Conservation (phyloP, 2,113 vertebrate species). For the Eulemur rufifrons region DNA sequence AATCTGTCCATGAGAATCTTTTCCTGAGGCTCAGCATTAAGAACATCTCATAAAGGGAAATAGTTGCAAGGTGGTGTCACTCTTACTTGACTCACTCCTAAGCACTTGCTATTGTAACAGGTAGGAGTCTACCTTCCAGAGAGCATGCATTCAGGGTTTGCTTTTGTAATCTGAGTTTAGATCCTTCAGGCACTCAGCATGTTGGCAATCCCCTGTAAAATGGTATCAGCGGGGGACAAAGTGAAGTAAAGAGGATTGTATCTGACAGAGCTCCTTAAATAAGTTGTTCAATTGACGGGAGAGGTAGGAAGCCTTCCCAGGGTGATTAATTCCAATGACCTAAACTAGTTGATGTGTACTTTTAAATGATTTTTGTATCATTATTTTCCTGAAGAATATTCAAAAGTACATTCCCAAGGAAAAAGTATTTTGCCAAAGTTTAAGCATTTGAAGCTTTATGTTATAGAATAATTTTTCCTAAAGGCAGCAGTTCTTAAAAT, state of each 20-base stretch:
- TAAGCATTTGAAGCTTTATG: not conserved
- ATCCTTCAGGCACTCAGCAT: constrained; percentile 64
- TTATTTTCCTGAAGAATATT: constrained; percentile 44
- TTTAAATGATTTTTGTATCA: constrained; percentile 50
- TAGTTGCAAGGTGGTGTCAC: constrained; percentile 44
- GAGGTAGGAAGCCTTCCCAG: constrained; percentile 57
- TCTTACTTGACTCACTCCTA: constrained; percentile 50
- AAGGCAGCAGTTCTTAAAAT: not conserved
- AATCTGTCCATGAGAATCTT: constrained; percentile 65
- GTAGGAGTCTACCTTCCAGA: constrained; percentile 40
- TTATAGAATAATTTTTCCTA: not conserved
- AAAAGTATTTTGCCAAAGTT: constrained; percentile 27
- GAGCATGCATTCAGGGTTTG: not conserved
- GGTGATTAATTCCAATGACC: constrained; percentile 60
- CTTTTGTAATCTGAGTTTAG: constrained; percentile 71
- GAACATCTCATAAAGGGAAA: constrained; percentile 56
- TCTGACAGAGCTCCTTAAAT: constrained; percentile 67
- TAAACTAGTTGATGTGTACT: constrained; percentile 44
- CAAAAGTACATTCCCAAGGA: not conserved
- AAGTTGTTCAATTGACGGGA: constrained; percentile 73
- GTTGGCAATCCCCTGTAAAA: constrained; percentile 71
- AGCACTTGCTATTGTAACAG: constrained; percentile 28
- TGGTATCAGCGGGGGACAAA: constrained; percentile 62
- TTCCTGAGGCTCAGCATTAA: constrained; percentile 65
- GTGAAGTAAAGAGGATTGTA: constrained; percentile 65